phyloP scores from a whole-genome alignment of 2,113 vertebrate genomes.

The Tyto alba region DNA sequence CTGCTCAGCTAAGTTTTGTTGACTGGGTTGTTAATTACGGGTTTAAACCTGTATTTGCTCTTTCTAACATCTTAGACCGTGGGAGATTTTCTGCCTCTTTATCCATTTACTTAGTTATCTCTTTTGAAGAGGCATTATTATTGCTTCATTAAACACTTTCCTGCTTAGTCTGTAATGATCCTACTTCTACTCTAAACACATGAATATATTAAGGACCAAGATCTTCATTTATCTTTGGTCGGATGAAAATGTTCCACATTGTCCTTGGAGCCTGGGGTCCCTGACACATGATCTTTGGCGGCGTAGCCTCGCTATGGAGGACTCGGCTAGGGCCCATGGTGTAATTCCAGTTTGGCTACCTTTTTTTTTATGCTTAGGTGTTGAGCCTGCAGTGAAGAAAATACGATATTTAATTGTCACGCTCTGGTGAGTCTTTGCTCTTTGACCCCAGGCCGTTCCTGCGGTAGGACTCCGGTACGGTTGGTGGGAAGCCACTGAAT shows the following conservation, averaged over 20 bases:
- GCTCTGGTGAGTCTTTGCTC: not conserved
- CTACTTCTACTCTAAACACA: not conserved
- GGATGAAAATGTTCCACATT: not conserved
- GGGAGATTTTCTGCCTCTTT: not conserved
- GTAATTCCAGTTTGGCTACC: not conserved
- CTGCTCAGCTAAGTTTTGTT: not conserved
- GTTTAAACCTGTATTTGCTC: conserved; percentile 8
- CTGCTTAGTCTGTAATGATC: not conserved
- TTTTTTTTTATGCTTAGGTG: no score
- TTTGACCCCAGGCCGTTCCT: not conserved
- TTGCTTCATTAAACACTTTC: conserved; percentile 35
- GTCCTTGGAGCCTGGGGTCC: not conserved
- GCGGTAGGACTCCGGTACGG: accelerated
- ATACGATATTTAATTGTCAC: not conserved
- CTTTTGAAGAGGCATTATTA: not conserved
- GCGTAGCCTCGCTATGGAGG: not conserved
- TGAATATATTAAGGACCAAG: not conserved
- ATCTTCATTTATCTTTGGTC: not conserved
- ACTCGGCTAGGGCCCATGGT: not conserved
- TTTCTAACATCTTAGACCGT: not conserved
- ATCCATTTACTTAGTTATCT: not conserved
- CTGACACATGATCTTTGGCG: not conserved
- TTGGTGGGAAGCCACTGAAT: not conserved
- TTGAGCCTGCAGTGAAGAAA: not conserved
- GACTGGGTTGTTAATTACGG: not conserved